Base-by-base conservation (phyloP, 1,140 invertebrate species). In the Papilio dardanus region DNA sequence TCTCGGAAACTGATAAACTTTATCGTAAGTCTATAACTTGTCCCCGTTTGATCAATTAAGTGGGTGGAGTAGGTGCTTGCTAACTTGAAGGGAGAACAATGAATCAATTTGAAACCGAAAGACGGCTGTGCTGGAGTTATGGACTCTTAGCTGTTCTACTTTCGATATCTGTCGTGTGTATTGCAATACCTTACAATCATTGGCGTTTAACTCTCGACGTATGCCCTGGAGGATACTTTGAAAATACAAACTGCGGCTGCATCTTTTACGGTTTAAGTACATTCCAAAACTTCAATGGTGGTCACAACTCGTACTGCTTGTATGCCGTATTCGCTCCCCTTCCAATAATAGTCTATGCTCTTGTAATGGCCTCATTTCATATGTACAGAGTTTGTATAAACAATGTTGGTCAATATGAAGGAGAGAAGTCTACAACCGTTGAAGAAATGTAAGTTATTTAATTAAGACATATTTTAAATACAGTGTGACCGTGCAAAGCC, bases 321-420 rank as follows among this genome's bases (percentile, higher is more conserved):
- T 97, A 95, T 82, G 94, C 93, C 7, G 93, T 94, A 16, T 96
- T 95, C 79, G 94, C 95, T 0, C 90, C 95, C 0, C 37, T 96
- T 1, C 94, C 96, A 1, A 88, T 95, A 1, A 85, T 95, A 2
- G 30, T 94, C 3, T 92, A 95, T 76, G 94, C 94, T 3, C 74
- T 96, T 0, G 91, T 94, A 3, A 93, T 96, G 84, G 94, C 92
- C 3, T 79, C 94, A 31, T 96, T 95, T 83, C 96, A 97, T 80
- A 95, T 95, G 75, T 95, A 96, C 79, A 94, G 96, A 83, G 94
- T 95, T 62, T 96, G 95, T 82, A 95, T 96, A 30, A 94, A 94
- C 76, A 94, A 91, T 87, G 78, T 91, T 62, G 92, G 94, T 71
- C 79, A 93, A 87, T 90, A 94, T 90, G 87, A 94, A 85, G 86